Evolutionary conservation across 2,888 invertebrate species (phyloP), one percentile per base, ranked within the genome.

Genomic region (Carpatolechia fugitivella): DNA sequence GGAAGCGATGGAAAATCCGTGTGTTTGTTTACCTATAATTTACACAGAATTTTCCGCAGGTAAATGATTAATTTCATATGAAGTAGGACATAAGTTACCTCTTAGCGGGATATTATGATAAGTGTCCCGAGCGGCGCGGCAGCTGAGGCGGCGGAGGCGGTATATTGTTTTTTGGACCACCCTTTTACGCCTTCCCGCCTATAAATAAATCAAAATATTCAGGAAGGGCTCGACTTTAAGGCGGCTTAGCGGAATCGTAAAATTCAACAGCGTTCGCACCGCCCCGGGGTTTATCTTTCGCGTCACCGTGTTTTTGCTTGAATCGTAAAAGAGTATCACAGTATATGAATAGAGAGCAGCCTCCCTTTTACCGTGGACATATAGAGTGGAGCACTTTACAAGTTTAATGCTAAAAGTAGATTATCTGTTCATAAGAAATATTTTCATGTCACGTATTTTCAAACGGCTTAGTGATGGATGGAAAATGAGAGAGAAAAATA

Each of bases 161-260:
- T 82, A 85, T 86, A 86, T 87, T 85, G 86, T 87, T 85, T 85
- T 58, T 85, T 80, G 76, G 81, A 80, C 82, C 82, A 86, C 83
- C 87, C 87, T 84, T 88, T 87, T 84, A 86, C 84, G 82, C 84
- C 76, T 84, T 85, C 76, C 80, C 82, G 80, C 83, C 86, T 82
- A 86, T 90, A 90, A 90, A 90, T 90, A 90, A 90, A 90, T 90
- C 89, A 90, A 89, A 90, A 89, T 89, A 89, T 90, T 87, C 88
- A 87, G 87, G 83, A 86, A 88, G 85, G 87, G 87, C 86, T 77
- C 84, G 86, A 86, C 84, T 90, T 87, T 83, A 84, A 86, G 88
- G 85, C 85, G 87, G 89, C 89, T 90, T 90, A 89, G 85, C 80
- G 77, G 85, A 89, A 88, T 89, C 90, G 86, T 89, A 90, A 90